Evolutionary conservation across 37 sponge, comb jelly and placozoan species (phyloP).

Genomic region (Petrosia ficiformis): DNA sequence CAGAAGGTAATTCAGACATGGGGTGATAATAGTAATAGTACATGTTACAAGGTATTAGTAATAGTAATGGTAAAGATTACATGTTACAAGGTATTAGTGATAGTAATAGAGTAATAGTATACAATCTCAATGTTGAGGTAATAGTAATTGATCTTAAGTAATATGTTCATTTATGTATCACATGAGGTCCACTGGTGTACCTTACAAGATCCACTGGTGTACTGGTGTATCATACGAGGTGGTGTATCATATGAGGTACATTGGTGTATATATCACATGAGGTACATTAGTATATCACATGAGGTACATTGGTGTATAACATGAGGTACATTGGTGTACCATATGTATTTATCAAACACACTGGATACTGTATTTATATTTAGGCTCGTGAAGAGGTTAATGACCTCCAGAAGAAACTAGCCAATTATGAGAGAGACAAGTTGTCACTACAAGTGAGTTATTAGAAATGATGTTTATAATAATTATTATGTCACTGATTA

Average conservation of each 20-base stretch:
- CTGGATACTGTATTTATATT: background rate
- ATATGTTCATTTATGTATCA: no score
- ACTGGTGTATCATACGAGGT: background rate
- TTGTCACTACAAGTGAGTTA: constrained; percentile 69
- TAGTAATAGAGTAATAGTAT: background rate
- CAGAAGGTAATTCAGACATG: constrained; percentile 44
- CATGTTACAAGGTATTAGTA: no score
- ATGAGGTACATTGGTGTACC: no score
- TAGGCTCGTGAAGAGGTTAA: constrained; percentile 87
- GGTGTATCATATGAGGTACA: background rate
- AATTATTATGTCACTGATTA: constrained; percentile 8
- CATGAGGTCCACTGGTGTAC: background rate
- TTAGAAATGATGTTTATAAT: background rate
- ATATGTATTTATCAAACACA: background rate
- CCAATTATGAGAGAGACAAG: constrained; percentile 97
- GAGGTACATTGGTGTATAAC: no score
- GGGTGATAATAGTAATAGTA: background rate
- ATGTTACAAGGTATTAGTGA: no score
- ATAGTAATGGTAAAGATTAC: no score
- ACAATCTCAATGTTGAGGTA: no score
- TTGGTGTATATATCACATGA: background rate
- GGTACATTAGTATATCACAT: no score
- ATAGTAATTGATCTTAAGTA: no score
- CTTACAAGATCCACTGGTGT: background rate
- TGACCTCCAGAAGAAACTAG: constrained; percentile 85